Percentiles rank a stretch among this genome's conserved stretches.
These are phyloP conservation scores for Pseudococcus viburni DNA, from an alignment of 2,888 invertebrate species.

Conservation along the genomic window DNA sequence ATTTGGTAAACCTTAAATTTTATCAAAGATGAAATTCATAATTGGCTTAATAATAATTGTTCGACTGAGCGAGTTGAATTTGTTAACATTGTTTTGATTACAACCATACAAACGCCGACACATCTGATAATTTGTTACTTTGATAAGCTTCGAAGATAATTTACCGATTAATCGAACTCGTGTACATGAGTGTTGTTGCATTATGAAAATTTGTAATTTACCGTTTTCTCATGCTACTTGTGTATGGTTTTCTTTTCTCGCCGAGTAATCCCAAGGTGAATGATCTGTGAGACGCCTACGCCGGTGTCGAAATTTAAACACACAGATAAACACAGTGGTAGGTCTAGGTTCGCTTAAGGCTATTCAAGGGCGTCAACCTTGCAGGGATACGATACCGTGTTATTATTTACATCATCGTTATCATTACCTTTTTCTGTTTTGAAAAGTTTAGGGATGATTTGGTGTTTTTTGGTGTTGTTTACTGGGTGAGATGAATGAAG, in stretches of 20 bases:
- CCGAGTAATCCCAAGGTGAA: slow-evolving; percentile 11
- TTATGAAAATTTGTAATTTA: slow-evolving; percentile 32
- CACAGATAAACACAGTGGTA: slow-evolving; percentile 28
- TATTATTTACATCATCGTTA: not conserved
- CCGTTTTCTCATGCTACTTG: slow-evolving; percentile 12
- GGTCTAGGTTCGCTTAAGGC: slow-evolving; percentile 11
- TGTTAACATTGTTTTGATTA: slow-evolving; percentile 17
- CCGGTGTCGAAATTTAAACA: slow-evolving; percentile 1
- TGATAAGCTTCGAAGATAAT: not conserved
- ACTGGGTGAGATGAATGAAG: too few relatives aligned
- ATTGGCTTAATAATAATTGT: slow-evolving; percentile 14
- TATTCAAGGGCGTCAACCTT: slow-evolving; percentile 43
- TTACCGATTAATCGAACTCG: not conserved
- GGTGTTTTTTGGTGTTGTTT: not conserved
- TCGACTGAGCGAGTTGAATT: not conserved
- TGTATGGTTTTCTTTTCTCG: not conserved
- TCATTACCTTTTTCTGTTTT: not conserved
- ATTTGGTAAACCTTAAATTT: slow-evolving; percentile 23
- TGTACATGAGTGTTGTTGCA: not conserved
- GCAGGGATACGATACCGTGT: slow-evolving; percentile 18
- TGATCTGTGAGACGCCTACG: slow-evolving; percentile 37
- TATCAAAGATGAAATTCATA: slow-evolving; percentile 13
- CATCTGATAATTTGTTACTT: slow-evolving; percentile 36
- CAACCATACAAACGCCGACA: slow-evolving; percentile 6
- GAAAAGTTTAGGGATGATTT: not conserved